Conservation (phyloP, 1,140 invertebrate genomes). For the Nephila pilipes region DNA sequence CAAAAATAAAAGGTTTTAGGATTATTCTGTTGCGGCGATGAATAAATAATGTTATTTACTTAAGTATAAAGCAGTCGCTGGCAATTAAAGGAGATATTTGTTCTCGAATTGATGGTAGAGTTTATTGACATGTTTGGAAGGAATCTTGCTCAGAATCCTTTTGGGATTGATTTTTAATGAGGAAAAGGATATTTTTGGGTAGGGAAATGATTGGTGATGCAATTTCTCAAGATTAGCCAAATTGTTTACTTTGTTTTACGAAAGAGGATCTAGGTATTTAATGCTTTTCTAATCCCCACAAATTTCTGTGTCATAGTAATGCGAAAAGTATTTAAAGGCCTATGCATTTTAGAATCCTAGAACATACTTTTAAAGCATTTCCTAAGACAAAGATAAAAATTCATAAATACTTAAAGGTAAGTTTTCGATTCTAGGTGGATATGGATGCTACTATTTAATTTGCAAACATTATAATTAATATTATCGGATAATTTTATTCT, state of each 20-base stretch:
- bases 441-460: too few species aligned
- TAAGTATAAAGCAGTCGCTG: slow-evolving; percentile 1
- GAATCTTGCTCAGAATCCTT: not conserved
- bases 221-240: not conserved
- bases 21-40: not conserved
- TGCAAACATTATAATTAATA: too few species aligned
- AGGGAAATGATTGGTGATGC: not conserved
- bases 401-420: too few species aligned
- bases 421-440: too few species aligned
- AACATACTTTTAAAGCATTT: too few species aligned
- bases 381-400: too few species aligned
- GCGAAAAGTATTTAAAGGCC: not conserved
- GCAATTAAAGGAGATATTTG: not conserved
- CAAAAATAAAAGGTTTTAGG: slow-evolving; percentile 12
- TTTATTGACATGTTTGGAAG: not conserved
- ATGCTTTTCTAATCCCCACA: not conserved
- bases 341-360: not conserved
- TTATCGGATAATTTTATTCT: too few species aligned
- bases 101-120: not conserved
- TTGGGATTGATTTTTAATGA: slow-evolving; percentile 29
- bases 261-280: not conserved
- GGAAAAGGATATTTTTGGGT: not conserved
- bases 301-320: not conserved
- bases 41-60: slow-evolving; percentile 36
- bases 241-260: not conserved